Conservation (phyloP, 2,797 vertebrate genomes). For the Sebastes wilsoni region DNA sequence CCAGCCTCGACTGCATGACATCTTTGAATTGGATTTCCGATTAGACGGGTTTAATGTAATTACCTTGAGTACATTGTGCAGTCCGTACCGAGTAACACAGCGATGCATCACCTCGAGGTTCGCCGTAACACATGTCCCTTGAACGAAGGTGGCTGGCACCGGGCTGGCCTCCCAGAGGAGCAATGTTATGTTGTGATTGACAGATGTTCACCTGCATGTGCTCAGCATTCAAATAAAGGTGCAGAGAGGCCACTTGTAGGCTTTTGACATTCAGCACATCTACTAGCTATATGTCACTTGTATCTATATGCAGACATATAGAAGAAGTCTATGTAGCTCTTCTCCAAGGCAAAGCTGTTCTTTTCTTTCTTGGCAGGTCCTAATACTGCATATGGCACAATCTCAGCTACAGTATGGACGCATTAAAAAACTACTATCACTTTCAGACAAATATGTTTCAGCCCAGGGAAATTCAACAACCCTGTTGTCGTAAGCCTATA, state of each 20-base stretch:
- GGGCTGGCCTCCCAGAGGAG: conserved; percentile 38
- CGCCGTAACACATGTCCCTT: conserved; percentile 34
- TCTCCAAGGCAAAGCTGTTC: not conserved
- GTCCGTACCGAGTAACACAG: conserved; percentile 50
- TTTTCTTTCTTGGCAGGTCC: not conserved
- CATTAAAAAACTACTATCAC: conserved; percentile 4
- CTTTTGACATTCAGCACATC: conserved; percentile 2
- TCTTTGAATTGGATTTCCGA: conserved; percentile 77
- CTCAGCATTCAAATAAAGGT: conserved; percentile 4
- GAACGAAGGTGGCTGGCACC: conserved; percentile 12
- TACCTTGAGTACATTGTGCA: conserved; percentile 67
- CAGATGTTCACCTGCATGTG: conserved; percentile 25
- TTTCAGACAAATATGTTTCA: not conserved
- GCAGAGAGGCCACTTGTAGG: not conserved
- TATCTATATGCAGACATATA: too few species aligned
- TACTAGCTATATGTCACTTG: not conserved
- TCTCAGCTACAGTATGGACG: not conserved
- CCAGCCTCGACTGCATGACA: conserved; percentile 62
- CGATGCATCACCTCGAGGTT: conserved; percentile 55
- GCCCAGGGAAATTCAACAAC: not conserved
- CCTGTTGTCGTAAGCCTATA: not conserved
- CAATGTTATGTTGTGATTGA: conserved; percentile 46
- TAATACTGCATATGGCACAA: not conserved
- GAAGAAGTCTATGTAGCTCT: not conserved
- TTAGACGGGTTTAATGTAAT: conserved; percentile 80